A percentile compares a stretch with the other conserved stretches of the same genome.
These are phyloP conservation scores for Sericinus montela DNA, from an alignment of 2,888 invertebrate genomes.

Conservation along the genomic window DNA sequence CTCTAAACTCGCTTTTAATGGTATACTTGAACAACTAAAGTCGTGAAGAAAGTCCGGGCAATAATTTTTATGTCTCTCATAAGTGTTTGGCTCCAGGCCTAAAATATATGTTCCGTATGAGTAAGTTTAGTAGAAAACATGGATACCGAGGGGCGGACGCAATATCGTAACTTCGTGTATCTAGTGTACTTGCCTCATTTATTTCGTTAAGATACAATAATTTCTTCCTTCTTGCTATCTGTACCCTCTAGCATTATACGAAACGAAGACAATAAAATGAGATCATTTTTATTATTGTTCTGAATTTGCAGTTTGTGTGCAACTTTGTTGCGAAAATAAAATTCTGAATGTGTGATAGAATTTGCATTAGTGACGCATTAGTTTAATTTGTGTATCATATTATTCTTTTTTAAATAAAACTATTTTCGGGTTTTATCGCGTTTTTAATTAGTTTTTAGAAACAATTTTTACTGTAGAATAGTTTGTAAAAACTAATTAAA, in stretches of 20 bases:
- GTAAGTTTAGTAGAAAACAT: slow-evolving; percentile 34
- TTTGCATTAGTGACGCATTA: no score
- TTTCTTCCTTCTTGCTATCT: slow-evolving; percentile 28
- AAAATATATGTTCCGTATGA: slow-evolving; percentile 32
- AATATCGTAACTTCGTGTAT: slow-evolving; percentile 35
- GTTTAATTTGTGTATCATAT: no score
- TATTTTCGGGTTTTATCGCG: no score
- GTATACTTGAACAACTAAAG: slow-evolving; percentile 5
- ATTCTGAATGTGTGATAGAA: no score
- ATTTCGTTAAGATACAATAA: slow-evolving; percentile 55
- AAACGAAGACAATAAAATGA: slow-evolving; percentile 20
- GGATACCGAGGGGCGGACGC: slow-evolving; percentile 24
- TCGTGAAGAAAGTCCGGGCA: slow-evolving; percentile 11
- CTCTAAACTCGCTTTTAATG: slow-evolving; percentile 8
- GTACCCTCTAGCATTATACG: slow-evolving; percentile 1
- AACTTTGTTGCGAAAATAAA: neutral
- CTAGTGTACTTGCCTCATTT: slow-evolving; percentile 42
- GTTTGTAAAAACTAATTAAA: no score
- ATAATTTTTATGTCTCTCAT: slow-evolving; percentile 10
- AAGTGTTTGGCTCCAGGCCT: slow-evolving; percentile 34
- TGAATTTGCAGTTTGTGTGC: neutral
- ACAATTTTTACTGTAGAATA: no score
- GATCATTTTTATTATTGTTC: slow-evolving; percentile 26
- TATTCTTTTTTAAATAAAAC: no score
- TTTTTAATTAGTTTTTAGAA: no score